Percentiles rank a stretch among this genome's conserved stretches.
Conservation (phyloP, 2,888 invertebrate genomes). For the Torymus auratus region DNA sequence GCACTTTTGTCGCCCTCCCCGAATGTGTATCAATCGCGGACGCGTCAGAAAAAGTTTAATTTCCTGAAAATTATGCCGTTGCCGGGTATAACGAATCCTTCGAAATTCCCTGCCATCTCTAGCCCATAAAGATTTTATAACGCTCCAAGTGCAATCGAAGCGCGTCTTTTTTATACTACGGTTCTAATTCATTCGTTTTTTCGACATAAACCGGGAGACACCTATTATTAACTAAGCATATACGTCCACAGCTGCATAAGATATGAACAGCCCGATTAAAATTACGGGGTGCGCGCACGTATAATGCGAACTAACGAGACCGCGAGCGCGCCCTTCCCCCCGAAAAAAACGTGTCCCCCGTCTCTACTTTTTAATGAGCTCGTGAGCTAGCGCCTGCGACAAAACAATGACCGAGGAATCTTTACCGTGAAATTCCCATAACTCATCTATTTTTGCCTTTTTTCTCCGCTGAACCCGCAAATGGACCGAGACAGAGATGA, state of each 20-base stretch:
- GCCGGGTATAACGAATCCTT: too few species aligned
- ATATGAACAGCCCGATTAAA: constrained; percentile 37
- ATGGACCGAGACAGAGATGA: too few species aligned
- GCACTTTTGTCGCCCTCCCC: background rate
- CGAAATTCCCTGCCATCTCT: too few species aligned
- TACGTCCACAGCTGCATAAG: constrained; percentile 47
- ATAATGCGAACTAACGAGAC: constrained; percentile 45
- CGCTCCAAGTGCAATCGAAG: constrained; percentile 25
- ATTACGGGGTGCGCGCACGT: constrained; percentile 40
- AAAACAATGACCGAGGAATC: constrained; percentile 12
- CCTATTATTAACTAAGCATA: constrained; percentile 48
- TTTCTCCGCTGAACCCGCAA: too few species aligned
- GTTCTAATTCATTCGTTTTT: constrained; percentile 14
- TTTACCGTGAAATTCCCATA: constrained; percentile 34
- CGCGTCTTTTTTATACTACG: constrained; percentile 2
- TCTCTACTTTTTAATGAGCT: constrained; percentile 48
- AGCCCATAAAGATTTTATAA: constrained; percentile 14
- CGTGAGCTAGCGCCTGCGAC: constrained; percentile 37
- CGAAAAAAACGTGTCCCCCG: too few species aligned
- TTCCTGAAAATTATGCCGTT: too few species aligned
- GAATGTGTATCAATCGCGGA: constrained; percentile 21
- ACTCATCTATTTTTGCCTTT: background rate
- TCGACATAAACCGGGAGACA: constrained; percentile 15
- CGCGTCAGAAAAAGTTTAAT: background rate
- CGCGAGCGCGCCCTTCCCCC: too few species aligned